These are phyloP conservation scores for Pelagia noctiluca DNA, from an alignment of 30 jellyfish, hydroid and myxozoan species.

Conservation along the genomic window DNA sequence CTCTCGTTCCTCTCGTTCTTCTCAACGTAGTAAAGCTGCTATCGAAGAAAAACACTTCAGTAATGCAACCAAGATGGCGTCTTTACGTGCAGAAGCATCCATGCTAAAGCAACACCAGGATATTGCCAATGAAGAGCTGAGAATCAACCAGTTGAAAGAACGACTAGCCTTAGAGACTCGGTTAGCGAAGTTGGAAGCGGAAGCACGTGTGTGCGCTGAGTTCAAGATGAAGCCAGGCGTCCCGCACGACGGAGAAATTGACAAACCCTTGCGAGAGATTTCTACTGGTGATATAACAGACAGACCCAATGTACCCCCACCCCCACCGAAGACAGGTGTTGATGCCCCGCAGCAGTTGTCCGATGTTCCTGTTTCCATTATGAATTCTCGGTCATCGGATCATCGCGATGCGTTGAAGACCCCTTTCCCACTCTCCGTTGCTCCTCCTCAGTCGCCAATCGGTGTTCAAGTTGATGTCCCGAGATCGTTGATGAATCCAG, in stretches of 20 bases:
- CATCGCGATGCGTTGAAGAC: background rate
- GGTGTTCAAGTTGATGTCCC: no score
- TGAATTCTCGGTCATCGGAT: background rate
- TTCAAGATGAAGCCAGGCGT: background rate
- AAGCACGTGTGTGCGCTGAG: background rate
- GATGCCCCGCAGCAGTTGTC: no score
- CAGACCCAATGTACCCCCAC: no score
- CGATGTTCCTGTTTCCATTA: no score
- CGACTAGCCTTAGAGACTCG: background rate
- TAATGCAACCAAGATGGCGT: background rate
- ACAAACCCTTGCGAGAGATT: background rate
- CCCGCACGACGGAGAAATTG: no score
- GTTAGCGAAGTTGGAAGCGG: constrained; percentile 28
- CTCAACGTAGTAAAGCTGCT: background rate
- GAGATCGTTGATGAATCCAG: no score
- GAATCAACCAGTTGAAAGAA: constrained; percentile 18
- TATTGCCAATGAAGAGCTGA: constrained; percentile 10
- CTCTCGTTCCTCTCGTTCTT: no score
- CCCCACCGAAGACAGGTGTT: no score
- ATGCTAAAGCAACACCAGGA: background rate
- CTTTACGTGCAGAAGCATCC: constrained; percentile 27
- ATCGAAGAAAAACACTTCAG: background rate
- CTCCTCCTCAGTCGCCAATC: no score
- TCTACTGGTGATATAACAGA: no score
- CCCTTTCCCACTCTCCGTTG: no score